Conservation (phyloP, 2,888 invertebrate species). For the Reticulitermes lucifugus region DNA sequence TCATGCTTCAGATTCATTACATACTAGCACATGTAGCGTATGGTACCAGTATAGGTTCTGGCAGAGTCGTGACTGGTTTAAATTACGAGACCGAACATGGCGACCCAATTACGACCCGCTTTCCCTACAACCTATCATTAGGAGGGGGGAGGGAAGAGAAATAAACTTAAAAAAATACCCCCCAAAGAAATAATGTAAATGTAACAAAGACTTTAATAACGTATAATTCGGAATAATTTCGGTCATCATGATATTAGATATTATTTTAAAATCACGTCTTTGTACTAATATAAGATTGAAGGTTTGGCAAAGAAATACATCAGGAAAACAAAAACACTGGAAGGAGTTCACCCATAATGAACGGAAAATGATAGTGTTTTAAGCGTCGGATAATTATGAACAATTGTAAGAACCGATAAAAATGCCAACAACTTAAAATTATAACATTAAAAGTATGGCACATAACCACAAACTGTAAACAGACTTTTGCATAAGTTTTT, state of each 20-base stretch:
- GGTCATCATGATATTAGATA: slow-evolving; percentile 48
- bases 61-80: slow-evolving; percentile 45
- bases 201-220: slow-evolving; percentile 50
- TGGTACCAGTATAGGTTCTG: neutral
- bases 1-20: slow-evolving; percentile 23
- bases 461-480: neutral
- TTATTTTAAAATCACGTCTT: slow-evolving; percentile 47
- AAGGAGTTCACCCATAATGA: slow-evolving; percentile 33
- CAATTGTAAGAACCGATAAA: slow-evolving; percentile 36
- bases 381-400: slow-evolving; percentile 25
- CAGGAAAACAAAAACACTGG: slow-evolving; percentile 10
- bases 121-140: slow-evolving; percentile 49
- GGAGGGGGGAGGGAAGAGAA: slow-evolving; percentile 3
- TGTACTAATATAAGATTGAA: slow-evolving; percentile 45
- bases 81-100: slow-evolving; percentile 43
- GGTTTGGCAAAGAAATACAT: slow-evolving; percentile 36
- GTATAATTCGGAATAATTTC: slow-evolving; percentile 50
- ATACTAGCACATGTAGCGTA: neutral
- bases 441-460: neutral
- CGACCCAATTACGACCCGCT: slow-evolving; percentile 48
- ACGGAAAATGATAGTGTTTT: slow-evolving; percentile 35
- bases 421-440: slow-evolving; percentile 19
- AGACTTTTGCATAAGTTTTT: neutral
- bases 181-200: slow-evolving; percentile 50
- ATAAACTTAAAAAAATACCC: slow-evolving; percentile 38